Conservation (phyloP, 2,113 vertebrate species). For the Casuarius casuarius region DNA sequence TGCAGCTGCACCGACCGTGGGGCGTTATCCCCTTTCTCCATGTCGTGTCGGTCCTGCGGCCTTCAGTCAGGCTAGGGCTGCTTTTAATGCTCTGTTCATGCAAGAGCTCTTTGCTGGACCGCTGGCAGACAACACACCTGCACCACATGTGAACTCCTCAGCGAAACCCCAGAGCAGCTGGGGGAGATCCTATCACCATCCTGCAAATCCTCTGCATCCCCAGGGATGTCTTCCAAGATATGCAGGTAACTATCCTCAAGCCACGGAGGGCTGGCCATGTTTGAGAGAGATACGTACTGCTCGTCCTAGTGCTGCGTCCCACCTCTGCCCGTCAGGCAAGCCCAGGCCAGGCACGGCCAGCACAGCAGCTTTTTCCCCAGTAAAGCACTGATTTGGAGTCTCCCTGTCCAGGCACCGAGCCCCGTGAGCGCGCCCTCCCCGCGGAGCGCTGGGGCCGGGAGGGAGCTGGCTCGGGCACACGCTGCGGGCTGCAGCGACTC, state of each 20-base stretch:
- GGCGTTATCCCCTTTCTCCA: not conserved
- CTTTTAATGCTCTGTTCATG: not conserved
- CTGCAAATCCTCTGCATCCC: not conserved
- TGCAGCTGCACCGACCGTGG: fast-evolving
- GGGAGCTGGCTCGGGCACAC: not conserved
- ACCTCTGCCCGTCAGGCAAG: not conserved
- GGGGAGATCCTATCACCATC: not conserved
- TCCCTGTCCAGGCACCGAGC: too few relatives aligned
- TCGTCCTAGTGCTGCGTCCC: not conserved
- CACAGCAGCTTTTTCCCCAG: fast-evolving
- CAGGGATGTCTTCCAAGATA: not conserved
- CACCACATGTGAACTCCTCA: not conserved
- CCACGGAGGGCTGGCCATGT: too few relatives aligned
- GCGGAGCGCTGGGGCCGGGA: fast-evolving
- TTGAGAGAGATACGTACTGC: not conserved
- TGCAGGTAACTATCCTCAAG: not conserved
- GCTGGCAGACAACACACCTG: not conserved
- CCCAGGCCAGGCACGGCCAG: not conserved
- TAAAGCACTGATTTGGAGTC: not conserved
- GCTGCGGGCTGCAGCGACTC: constrained; percentile 48
- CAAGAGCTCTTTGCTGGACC: not conserved
- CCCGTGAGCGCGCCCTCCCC: too few relatives aligned
- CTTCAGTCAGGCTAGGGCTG: not conserved
- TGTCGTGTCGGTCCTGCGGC: too few relatives aligned
- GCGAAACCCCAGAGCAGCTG: not conserved